Conservation (phyloP, 2,113 vertebrate species). For the Sinocyclocheilus anophthalmus region DNA sequence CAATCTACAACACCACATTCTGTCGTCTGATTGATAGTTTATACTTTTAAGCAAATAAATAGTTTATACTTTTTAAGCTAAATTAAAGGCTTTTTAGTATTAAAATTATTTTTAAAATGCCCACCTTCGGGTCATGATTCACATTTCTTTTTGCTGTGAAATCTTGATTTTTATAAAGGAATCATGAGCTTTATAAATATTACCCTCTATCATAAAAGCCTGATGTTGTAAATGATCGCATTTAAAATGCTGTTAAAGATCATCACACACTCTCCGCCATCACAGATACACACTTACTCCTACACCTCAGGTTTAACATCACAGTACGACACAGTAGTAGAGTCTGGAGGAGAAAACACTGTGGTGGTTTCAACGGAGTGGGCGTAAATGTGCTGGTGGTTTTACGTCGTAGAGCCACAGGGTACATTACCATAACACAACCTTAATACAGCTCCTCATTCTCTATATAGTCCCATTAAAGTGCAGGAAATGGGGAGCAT, state of each 20-base stretch:
- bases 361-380: conserved; percentile 23
- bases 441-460: conserved; percentile 19
- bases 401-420: conserved; percentile 17
- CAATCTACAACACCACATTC: too few relatives aligned
- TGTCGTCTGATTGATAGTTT: too few relatives aligned
- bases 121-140: too few relatives aligned
- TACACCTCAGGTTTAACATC: neutral
- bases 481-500: too few relatives aligned
- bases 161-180: too few relatives aligned
- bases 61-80: too few relatives aligned
- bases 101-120: too few relatives aligned
- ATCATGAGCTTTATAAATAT: too few relatives aligned
- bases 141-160: too few relatives aligned
- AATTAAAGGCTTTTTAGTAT: too few relatives aligned
- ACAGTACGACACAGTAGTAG: neutral
- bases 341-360: neutral
- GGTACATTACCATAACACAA: conserved; percentile 63
- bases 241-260: neutral
- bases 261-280: neutral
- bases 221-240: neutral
- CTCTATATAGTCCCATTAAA: neutral
- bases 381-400: conserved; percentile 8
- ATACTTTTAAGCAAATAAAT: too few relatives aligned
- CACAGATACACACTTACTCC: neutral
- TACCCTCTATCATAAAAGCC: too few relatives aligned